phyloP scores from a whole-genome alignment of 2,113 vertebrate genomes.

The Chaenocephalus aceratus region DNA sequence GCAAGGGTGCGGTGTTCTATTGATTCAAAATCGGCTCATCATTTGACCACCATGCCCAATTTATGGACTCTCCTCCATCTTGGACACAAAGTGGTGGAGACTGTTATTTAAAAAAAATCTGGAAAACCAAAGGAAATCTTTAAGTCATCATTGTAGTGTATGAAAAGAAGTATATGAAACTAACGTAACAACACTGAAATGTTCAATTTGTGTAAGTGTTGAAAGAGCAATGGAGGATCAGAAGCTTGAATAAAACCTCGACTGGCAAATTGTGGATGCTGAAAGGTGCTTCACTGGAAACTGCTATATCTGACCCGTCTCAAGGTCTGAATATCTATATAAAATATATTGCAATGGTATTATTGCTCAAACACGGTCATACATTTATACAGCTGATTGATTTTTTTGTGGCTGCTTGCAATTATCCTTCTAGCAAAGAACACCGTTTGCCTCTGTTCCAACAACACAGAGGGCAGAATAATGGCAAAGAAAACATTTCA shows the following conservation, averaged over 20 bases:
- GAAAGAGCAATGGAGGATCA: background rate
- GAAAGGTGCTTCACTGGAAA: background rate
- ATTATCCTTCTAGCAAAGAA: background rate
- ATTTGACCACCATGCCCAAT: conserved; percentile 69
- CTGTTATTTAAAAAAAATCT: conserved; percentile 48
- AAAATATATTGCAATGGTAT: background rate
- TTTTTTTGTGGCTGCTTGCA: background rate
- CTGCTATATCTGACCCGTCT: background rate
- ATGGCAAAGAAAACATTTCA: background rate
- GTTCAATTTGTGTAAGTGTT: background rate
- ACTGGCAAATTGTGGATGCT: background rate
- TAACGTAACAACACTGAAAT: conserved; percentile 14
- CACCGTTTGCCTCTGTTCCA: background rate
- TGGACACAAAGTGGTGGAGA: conserved; percentile 43
- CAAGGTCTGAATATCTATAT: background rate
- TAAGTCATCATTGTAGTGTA: conserved; percentile 22
- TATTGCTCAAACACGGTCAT: background rate
- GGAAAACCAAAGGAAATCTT: conserved; percentile 44
- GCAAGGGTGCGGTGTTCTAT: conserved; percentile 65
- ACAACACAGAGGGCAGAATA: background rate
- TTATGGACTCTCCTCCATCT: conserved; percentile 59
- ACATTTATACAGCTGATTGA: background rate
- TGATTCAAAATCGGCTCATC: conserved; percentile 77
- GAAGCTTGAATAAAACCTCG: conserved; percentile 1
- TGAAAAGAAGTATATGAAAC: conserved; percentile 21